These are phyloP conservation scores for Gulo gulo DNA, from an alignment of 2,113 vertebrate species.

Conservation along the genomic window DNA sequence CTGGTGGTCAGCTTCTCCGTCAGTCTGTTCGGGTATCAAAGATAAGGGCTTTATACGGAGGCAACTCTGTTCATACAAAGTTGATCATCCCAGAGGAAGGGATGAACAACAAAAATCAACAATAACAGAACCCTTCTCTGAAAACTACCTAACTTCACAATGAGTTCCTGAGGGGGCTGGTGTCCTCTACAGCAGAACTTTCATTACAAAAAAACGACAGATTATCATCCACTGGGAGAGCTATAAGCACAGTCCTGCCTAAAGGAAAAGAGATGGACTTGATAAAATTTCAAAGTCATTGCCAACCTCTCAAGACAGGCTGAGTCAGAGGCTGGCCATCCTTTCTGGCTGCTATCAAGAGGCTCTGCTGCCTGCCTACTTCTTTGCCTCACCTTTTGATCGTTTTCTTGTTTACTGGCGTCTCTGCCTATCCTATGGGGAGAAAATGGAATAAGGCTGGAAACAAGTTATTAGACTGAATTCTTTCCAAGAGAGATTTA, in stretches of 20 bases:
- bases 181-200: conserved; percentile 9
- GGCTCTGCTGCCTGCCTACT: background rate
- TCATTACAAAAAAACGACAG: conserved; percentile 47
- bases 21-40: background rate
- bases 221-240: conserved; percentile 20
- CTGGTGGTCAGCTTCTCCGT: background rate
- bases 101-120: background rate
- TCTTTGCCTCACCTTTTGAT: background rate
- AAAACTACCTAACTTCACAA: conserved; percentile 23
- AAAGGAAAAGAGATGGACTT: conserved; percentile 26
- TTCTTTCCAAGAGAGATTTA: conserved; percentile 16
- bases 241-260: background rate
- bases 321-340: conserved; percentile 21
- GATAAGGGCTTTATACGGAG: background rate
- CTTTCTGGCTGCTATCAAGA: background rate
- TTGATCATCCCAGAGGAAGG: background rate
- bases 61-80: conserved; percentile 5
- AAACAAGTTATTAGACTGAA: background rate
- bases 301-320: background rate
- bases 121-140: background rate
- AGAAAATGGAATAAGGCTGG: conserved; percentile 23
- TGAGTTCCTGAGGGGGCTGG: conserved; percentile 44
- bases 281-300: conserved; percentile 48
- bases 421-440: background rate
- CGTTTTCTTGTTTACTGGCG: background rate